These are phyloP conservation scores for Mythimna ferrago DNA, from an alignment of 2,888 invertebrate genomes.

Conservation along the genomic window DNA sequence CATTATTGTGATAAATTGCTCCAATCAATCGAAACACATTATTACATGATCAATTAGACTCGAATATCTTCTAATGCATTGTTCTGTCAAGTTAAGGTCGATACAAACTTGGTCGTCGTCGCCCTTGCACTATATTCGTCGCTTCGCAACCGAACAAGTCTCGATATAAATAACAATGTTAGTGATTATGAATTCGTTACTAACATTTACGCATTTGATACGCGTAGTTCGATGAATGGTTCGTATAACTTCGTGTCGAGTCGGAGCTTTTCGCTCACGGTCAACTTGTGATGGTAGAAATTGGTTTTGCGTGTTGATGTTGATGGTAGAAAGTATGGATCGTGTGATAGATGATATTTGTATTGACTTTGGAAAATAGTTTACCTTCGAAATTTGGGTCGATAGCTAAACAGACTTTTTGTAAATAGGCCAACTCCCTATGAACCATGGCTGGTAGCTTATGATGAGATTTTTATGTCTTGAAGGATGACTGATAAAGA, in stretches of 20 bases:
- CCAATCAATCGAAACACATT: slow-evolving; percentile 46
- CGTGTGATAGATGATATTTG: not conserved
- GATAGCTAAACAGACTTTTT: not conserved
- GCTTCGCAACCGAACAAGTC: slow-evolving; percentile 68
- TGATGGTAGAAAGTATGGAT: slow-evolving; percentile 4
- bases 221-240: slow-evolving; percentile 61
- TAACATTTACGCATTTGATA: slow-evolving; percentile 73
- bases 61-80: slow-evolving; percentile 58
- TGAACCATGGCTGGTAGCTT: too few relatives aligned
- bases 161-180: slow-evolving; percentile 71
- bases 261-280: slow-evolving; percentile 42
- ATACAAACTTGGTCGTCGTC: slow-evolving; percentile 41
- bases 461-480: too few relatives aligned
- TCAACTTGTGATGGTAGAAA: slow-evolving; percentile 16
- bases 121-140: slow-evolving; percentile 78
- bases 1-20: slow-evolving; percentile 43
- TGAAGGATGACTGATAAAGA: not conserved
- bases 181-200: slow-evolving; percentile 76
- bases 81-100: slow-evolving; percentile 68
- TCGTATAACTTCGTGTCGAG: slow-evolving; percentile 29
- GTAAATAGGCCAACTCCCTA: not conserved
- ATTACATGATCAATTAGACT: slow-evolving; percentile 59
- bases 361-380: too few relatives aligned
- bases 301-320: slow-evolving; percentile 3
- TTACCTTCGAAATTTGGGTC: not conserved